Evolutionary conservation across 2,888 invertebrate genomes (phyloP).

Genomic region (Ceramica pisi): DNA sequence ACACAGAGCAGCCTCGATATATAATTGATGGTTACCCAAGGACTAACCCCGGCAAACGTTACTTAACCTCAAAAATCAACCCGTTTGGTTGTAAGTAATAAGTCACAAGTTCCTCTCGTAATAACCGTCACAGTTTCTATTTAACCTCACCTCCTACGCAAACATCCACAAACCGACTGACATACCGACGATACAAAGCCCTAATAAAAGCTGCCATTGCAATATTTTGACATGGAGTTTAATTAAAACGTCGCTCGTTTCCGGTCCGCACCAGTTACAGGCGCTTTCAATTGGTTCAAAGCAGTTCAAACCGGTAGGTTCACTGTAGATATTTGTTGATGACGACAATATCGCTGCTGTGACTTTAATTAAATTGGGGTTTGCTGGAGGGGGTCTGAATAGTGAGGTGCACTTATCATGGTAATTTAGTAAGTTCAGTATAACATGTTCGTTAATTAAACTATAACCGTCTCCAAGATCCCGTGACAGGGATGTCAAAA

Average conservation of each 20-base stretch:
- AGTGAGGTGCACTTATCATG: neutral
- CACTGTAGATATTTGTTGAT: constrained; percentile 37
- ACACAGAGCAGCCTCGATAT: neutral
- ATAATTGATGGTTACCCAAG: neutral
- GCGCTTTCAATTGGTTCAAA: constrained; percentile 52
- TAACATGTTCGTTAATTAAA: no score
- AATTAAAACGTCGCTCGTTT: constrained; percentile 60
- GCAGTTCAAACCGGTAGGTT: constrained; percentile 42
- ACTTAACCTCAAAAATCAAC: neutral
- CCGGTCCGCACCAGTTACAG: constrained; percentile 36
- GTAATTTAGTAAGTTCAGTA: neutral
- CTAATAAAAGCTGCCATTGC: constrained; percentile 49
- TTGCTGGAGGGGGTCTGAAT: neutral
- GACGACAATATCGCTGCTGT: constrained; percentile 29
- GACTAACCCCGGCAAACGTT: neutral
- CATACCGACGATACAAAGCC: constrained; percentile 25
- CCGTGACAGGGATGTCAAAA: no score
- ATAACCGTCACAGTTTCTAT: neutral
- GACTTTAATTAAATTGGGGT: constrained; percentile 51
- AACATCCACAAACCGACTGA: neutral
- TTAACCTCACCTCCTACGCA: constrained; percentile 4
- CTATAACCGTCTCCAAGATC: no score
- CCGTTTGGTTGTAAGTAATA: neutral
- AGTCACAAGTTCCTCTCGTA: neutral
- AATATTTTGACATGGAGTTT: constrained; percentile 63